phyloP scores from a whole-genome alignment of 2,888 invertebrate genomes.

The Drosophila borborema region DNA sequence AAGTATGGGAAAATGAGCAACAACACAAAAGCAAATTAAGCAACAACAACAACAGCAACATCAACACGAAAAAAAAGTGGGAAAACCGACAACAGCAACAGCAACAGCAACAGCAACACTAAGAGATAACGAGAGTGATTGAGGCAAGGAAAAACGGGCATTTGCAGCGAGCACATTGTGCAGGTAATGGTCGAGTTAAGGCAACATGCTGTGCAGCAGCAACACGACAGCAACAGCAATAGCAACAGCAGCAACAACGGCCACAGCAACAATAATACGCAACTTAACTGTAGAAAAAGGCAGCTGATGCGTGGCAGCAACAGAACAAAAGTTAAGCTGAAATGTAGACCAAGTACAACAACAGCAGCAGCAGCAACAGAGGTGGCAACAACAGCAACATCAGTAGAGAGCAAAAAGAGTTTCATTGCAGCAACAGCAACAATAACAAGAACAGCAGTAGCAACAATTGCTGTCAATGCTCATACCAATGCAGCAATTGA shows the following conservation, averaged over 20 bases:
- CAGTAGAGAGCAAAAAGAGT: constrained; percentile 33
- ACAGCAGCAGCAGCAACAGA: neutral
- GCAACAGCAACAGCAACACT: constrained; percentile 15
- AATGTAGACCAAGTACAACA: constrained; percentile 38
- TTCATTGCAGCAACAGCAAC: constrained; percentile 36
- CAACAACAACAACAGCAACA: constrained; percentile 26
- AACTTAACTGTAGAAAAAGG: constrained; percentile 23
- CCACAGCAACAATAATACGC: constrained; percentile 1
- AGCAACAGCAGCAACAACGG: constrained; percentile 11
- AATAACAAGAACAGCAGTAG: constrained; percentile 9
- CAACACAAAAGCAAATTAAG: constrained; percentile 31
- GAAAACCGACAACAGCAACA: constrained; percentile 3
- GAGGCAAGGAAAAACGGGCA: constrained; percentile 3
- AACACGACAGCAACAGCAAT: constrained; percentile 20
- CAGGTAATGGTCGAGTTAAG: constrained; percentile 55
- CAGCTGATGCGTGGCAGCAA: constrained; percentile 32
- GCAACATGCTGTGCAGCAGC: constrained; percentile 55
- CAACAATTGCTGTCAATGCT: constrained; percentile 14
- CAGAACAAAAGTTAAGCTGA: constrained; percentile 58
- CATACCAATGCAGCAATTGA: constrained; percentile 12
- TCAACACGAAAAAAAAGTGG: constrained; percentile 25
- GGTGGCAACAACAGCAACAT: constrained; percentile 8
- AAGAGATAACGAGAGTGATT: constrained; percentile 22
- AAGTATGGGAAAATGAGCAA: constrained; percentile 13
- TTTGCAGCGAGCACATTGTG: constrained; percentile 29